These are phyloP conservation scores for Onychomys leucogaster DNA, from an alignment of 2,797 vertebrate species.

Conservation along the genomic window DNA sequence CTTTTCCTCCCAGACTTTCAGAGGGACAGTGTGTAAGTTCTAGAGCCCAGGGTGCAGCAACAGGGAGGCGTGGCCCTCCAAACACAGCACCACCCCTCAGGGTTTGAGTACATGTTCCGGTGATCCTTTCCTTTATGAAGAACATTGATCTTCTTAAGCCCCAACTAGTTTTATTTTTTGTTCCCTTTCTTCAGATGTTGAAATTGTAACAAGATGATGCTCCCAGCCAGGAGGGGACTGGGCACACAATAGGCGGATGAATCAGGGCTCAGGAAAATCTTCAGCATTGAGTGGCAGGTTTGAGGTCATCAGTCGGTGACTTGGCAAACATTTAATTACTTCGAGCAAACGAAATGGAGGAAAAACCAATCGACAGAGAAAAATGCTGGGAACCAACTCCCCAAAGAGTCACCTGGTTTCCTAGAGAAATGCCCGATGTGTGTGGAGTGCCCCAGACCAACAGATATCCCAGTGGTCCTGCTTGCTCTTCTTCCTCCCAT, in stretches of 20 bases:
- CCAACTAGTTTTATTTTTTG: not conserved
- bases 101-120: not conserved
- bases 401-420: not conserved
- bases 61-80: not conserved
- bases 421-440: not conserved
- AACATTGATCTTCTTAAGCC: not conserved
- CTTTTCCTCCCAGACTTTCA: not conserved
- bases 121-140: not conserved
- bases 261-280: not conserved
- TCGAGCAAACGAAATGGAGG: not conserved
- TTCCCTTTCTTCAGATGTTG: not conserved
- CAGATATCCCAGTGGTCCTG: fast-evolving
- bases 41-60: not conserved
- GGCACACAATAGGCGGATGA: fast-evolving
- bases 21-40: not conserved
- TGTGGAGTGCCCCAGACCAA: not conserved
- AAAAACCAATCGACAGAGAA: not conserved
- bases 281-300: fast-evolving
- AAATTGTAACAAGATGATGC: fast-evolving
- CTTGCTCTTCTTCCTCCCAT: not conserved
- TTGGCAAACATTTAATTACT: not conserved
- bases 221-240: not conserved
- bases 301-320: not conserved
- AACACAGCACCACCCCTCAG: not conserved
- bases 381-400: not conserved